These are phyloP conservation scores for Lonchura striata DNA, from an alignment of 2,113 vertebrate species.

Conservation along the genomic window DNA sequence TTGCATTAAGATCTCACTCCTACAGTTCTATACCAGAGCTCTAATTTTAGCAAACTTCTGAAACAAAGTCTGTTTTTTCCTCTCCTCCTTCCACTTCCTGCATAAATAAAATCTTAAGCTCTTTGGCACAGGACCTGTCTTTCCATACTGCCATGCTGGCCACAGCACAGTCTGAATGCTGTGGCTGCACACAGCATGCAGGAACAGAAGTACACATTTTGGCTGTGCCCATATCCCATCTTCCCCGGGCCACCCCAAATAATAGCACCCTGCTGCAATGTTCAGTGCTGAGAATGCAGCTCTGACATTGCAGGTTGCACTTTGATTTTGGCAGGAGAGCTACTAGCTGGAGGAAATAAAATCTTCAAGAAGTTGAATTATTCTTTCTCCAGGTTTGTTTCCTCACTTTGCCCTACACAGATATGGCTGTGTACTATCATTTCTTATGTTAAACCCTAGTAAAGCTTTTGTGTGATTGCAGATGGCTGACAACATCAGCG, in stretches of 20 bases:
- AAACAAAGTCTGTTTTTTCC: background rate
- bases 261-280: background rate
- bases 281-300: background rate
- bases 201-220: background rate
- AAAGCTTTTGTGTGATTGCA: background rate
- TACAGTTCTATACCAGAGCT: background rate
- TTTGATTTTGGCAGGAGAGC: background rate
- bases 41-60: background rate
- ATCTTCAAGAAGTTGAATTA: background rate
- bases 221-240: fast-evolving
- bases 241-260: background rate
- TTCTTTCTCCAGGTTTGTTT: background rate
- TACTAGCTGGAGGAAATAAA: background rate
- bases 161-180: background rate
- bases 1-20: background rate
- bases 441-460: background rate
- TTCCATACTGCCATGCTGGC: background rate
- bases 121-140: background rate
- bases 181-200: background rate
- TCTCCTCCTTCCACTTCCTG: background rate
- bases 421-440: fast-evolving
- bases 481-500: background rate
- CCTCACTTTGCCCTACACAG: background rate
- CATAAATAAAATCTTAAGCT: background rate
- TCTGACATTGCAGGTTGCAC: background rate